phyloP scores from a whole-genome alignment of 2,797 vertebrate species.

The Chromis chromis region DNA sequence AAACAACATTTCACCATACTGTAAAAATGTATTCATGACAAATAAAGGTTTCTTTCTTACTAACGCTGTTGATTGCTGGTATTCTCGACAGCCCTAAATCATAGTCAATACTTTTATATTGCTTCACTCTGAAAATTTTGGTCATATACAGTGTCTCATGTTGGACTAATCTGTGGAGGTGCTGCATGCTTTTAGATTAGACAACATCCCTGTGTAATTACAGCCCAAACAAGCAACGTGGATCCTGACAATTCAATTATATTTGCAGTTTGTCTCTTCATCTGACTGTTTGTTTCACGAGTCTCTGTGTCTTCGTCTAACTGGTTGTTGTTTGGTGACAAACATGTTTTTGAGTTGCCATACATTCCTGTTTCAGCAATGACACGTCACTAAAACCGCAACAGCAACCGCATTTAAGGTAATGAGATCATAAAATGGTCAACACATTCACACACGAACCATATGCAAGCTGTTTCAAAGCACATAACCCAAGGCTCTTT shows the following conservation, averaged over 20 bases:
- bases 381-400: not conserved
- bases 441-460: conserved; percentile 17
- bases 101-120: too few relatives aligned
- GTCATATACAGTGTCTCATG: not conserved
- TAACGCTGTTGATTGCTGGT: too few relatives aligned
- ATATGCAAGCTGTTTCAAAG: conserved; percentile 7
- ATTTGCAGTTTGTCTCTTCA: conserved; percentile 15
- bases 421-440: not conserved
- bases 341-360: conserved; percentile 11
- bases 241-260: conserved; percentile 56
- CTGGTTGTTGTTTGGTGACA: conserved; percentile 8
- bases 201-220: conserved; percentile 12
- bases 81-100: too few relatives aligned
- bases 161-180: not conserved
- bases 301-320: conserved; percentile 5
- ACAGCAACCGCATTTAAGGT: not conserved
- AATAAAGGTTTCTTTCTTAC: too few relatives aligned
- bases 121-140: not conserved
- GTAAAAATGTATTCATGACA: too few relatives aligned
- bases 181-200: conserved; percentile 3
- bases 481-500: conserved; percentile 23
- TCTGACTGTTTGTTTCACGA: not conserved
- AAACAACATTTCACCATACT: too few relatives aligned
- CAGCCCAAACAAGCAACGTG: conserved; percentile 42
- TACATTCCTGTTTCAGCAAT: not conserved